Base-by-base conservation (phyloP, 2,888 invertebrate genomes). In the Volucella inanis region DNA sequence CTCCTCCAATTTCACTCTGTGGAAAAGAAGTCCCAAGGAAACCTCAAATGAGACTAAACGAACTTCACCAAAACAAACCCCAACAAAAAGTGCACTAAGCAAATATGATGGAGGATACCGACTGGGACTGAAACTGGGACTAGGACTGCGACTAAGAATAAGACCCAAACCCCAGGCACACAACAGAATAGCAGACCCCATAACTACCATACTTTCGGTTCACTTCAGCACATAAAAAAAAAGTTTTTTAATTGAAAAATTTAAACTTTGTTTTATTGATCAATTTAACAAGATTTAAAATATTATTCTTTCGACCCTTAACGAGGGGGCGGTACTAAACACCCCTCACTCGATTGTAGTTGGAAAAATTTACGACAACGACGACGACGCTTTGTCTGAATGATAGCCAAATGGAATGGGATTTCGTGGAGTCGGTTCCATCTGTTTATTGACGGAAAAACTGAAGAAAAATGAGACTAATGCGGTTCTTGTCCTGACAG, bases 221-320 rank as follows among this genome's bases (percentile, higher is more conserved):
- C 31, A 31, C 31, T 31, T 31, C 31, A 67, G 47, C 62, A 68
- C 64, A 74, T 59, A 70, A 52, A 75, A 85, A 70, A 52, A 75
- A 85, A 81, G 71, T 80, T 81, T 80, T 85, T 81, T 77, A 77
- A 76, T 81, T 76, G 76, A 85, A 85, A 81, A 76, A 72, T 80
- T 81, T 77, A 59, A 81, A 57, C 71, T 80, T 72, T 81, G 80
- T 81, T 81, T 81, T 77, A 85, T 81, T 81, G 85, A 85, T 85
- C 87, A 87, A 87, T 87, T 87, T 86, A 87, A 87, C 87, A 85
- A 87, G 85, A 87, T 87, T 87, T 87, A 87, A 87, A 87, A 78
- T 75, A 80, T 77, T 78, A 78, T 65, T 75, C 64, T 70, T 54
- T 77, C 77, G 79, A 84, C 84, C 70, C 71, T 59, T 70, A 64